These are phyloP conservation scores for Ophion slaviceki DNA, from an alignment of 2,888 invertebrate species.

Conservation along the genomic window DNA sequence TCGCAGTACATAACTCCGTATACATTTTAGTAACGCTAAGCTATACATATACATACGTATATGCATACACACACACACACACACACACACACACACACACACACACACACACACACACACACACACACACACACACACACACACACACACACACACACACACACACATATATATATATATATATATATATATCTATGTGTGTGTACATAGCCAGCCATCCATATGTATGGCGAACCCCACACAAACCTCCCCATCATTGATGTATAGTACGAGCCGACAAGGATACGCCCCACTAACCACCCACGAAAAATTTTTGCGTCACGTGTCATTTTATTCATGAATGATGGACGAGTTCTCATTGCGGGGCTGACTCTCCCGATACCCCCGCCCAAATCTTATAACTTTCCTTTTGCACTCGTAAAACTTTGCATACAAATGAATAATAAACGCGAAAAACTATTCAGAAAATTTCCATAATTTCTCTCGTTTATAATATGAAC, in stretches of 20 bases:
- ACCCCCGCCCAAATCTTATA: slow-evolving; percentile 19
- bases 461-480: too few species aligned
- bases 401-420: slow-evolving; percentile 2
- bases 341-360: slow-evolving; percentile 72
- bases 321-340: slow-evolving; percentile 79
- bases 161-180: not conserved
- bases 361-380: slow-evolving; percentile 49
- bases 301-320: slow-evolving; percentile 77
- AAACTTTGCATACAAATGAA: not conserved
- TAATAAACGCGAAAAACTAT: not conserved
- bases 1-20: slow-evolving; percentile 26
- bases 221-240: slow-evolving; percentile 64
- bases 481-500: not conserved
- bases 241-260: slow-evolving; percentile 68
- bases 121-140: not conserved
- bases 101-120: not conserved
- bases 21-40: slow-evolving; percentile 38
- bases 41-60: slow-evolving; percentile 13
- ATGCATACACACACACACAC: not conserved
- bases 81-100: too few species aligned
- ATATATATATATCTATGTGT: not conserved
- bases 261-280: slow-evolving; percentile 67
- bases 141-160: not conserved
- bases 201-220: not conserved
- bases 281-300: slow-evolving; percentile 81